Evolutionary conservation across 1,140 invertebrate species (phyloP).

Genomic region (Aphaenogaster floridana): DNA sequence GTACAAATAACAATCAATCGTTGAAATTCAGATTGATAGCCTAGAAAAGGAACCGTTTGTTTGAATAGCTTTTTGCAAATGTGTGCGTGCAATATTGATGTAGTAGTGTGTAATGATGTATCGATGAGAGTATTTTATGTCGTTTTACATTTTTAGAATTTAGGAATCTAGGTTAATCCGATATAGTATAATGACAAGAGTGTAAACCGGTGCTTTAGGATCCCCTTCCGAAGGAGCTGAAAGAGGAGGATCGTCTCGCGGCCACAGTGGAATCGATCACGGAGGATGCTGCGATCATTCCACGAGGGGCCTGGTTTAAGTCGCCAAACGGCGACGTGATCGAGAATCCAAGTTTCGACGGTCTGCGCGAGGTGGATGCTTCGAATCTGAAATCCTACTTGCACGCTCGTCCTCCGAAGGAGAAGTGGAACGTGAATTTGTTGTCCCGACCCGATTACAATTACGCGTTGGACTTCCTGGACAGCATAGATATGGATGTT

Average conservation of each 20-base stretch:
- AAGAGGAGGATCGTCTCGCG: slow-evolving; percentile 92
- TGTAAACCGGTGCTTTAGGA: slow-evolving; percentile 62
- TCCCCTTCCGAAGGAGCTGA: slow-evolving; percentile 86
- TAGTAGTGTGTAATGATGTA: background rate
- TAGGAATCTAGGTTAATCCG: background rate
- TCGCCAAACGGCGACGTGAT: slow-evolving; percentile 89
- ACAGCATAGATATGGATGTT: slow-evolving; percentile 90
- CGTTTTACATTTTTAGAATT: background rate
- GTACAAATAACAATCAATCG: too few relatives aligned
- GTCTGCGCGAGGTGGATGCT: slow-evolving; percentile 88
- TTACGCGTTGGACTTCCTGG: slow-evolving; percentile 92
- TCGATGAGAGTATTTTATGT: background rate
- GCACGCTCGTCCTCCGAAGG: slow-evolving; percentile 89
- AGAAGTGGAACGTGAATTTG: slow-evolving; percentile 91
- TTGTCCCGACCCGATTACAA: slow-evolving; percentile 91
- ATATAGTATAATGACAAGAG: background rate
- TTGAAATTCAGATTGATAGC: too few relatives aligned
- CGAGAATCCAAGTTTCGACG: slow-evolving; percentile 90
- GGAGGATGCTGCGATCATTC: slow-evolving; percentile 90
- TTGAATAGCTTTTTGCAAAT: too few relatives aligned
- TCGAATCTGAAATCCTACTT: slow-evolving; percentile 90
- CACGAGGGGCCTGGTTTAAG: slow-evolving; percentile 91
- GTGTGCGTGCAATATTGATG: too few relatives aligned
- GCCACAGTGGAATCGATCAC: slow-evolving; percentile 90
- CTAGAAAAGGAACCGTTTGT: too few relatives aligned